Evolutionary conservation across 23 tunicate species (phyloP).

Genomic region (Halocynthia roretzi): DNA sequence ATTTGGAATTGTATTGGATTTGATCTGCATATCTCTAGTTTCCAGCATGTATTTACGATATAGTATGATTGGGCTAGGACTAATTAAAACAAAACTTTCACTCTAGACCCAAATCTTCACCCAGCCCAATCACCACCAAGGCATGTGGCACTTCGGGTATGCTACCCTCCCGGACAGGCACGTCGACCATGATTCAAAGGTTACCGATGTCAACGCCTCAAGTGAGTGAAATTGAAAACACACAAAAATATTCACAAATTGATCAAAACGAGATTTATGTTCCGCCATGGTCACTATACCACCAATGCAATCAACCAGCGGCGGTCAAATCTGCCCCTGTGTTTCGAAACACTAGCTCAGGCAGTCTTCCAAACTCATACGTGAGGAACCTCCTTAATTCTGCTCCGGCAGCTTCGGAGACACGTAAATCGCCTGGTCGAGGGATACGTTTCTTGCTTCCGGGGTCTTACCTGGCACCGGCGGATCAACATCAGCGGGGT

Average conservation of each 20-base stretch:
- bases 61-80: no score
- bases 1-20: no score
- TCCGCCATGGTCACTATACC: conserved; percentile 10
- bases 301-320: not conserved
- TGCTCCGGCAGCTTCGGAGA: conserved; percentile 9
- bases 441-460: conserved; percentile 51
- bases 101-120: conserved; percentile 8
- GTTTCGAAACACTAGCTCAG: not conserved
- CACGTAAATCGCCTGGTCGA: conserved; percentile 29
- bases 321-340: not conserved
- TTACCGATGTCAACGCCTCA: conserved; percentile 7
- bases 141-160: conserved; percentile 1
- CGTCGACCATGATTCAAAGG: conserved; percentile 8
- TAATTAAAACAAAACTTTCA: no score
- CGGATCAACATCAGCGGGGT: conserved; percentile 67
- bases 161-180: conserved; percentile 20
- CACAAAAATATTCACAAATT: not conserved
- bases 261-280: not conserved
- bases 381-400: not conserved
- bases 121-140: not conserved
- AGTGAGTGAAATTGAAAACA: conserved; percentile 18
- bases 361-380: not conserved
- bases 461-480: conserved; percentile 63
- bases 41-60: no score
- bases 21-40: no score